Base-by-base conservation (phyloP, 2,888 invertebrate genomes). In the Temnothorax rugatulus region DNA sequence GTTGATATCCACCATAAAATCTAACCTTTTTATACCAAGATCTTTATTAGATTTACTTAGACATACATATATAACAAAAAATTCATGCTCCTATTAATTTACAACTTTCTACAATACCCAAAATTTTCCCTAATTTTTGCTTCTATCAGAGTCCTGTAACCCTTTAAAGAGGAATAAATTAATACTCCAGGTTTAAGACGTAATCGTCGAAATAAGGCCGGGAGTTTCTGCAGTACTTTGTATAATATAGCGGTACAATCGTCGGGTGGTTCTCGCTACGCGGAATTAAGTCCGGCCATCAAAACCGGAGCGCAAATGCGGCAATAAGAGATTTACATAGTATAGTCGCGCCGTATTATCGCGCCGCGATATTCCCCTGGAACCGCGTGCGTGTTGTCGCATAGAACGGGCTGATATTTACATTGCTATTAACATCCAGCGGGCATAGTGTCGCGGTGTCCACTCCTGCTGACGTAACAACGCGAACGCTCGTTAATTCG, bases 281-380 rank as follows among this genome's bases (percentile, higher is more conserved):
- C 47, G 38, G 83, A 87, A 82, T 87, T 86, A 87, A 87, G 83
- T 75, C 63, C 71, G 29, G 52, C 34, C 76, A 74, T 84, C 82
- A 86, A 84, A 83, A 86, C 1, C 71, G 71, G 64, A 44, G 34
- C 50, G 21, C 76, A 66, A 59, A 66, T 71, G 47, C 61, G 71
- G 82, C 83, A 75, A 85, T 85, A 84, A 87, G 77, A 87, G 86
- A 87, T 86, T 86, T 87, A 85, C 86, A 86, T 86, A 69, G 83
- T 81, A 74, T 75, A 83, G 82, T 83, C 82, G 38, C 29, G 73
- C 34, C 79, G 29, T 86, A 85, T 86, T 84, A 87, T 74, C 83
- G 69, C 75, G 77, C 74, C 74, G 61, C 50, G 54, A 25, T 68
- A 68, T 13, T 54, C 29, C 25, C 34, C 7, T 34, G 44, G 57